Evolutionary conservation across 2,113 vertebrate genomes (phyloP).

Genomic region (Collichthys lucidus): DNA sequence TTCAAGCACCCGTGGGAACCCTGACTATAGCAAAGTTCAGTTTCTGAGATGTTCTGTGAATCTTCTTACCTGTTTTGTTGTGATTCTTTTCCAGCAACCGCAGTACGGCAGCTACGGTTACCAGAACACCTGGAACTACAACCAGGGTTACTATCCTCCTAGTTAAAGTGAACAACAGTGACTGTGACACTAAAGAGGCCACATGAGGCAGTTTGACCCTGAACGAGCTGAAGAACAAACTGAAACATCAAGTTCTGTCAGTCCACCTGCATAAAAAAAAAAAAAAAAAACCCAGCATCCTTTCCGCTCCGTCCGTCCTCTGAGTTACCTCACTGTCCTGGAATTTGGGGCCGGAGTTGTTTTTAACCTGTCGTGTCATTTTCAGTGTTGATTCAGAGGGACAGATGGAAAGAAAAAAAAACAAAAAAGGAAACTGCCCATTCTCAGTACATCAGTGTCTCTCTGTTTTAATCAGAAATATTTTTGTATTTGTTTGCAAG

Average conservation of each 20-base stretch:
- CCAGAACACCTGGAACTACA: slow-evolving; percentile 87
- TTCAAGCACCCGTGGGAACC: too few species aligned
- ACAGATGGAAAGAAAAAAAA: slow-evolving; percentile 39
- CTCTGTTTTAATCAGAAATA: slow-evolving; percentile 71
- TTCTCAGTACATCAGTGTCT: slow-evolving; percentile 40
- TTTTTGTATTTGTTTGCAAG: slow-evolving; percentile 75
- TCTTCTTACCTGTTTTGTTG: background rate
- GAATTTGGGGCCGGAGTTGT: slow-evolving; percentile 20
- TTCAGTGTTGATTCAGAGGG: slow-evolving; percentile 34
- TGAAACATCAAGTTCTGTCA: slow-evolving; percentile 6
- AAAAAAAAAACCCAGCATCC: slow-evolving; percentile 20
- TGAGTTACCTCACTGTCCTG: slow-evolving; percentile 41
- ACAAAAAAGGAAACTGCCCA: background rate
- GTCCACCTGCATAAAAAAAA: slow-evolving; percentile 14
- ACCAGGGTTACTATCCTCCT: slow-evolving; percentile 85
- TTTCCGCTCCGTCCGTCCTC: slow-evolving; percentile 48
- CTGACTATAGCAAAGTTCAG: background rate
- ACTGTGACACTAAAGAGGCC: slow-evolving; percentile 15
- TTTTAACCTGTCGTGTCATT: slow-evolving; percentile 17
- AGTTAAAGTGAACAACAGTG: slow-evolving; percentile 69
- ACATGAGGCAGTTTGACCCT: slow-evolving; percentile 14
- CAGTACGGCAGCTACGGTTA: slow-evolving; percentile 85
- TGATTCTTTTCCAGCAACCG: slow-evolving; percentile 72
- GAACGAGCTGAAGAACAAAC: slow-evolving; percentile 46
- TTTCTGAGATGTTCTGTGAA: background rate